Base-by-base conservation (phyloP, 2,888 invertebrate genomes). In the Alloscopus bannaensis region DNA sequence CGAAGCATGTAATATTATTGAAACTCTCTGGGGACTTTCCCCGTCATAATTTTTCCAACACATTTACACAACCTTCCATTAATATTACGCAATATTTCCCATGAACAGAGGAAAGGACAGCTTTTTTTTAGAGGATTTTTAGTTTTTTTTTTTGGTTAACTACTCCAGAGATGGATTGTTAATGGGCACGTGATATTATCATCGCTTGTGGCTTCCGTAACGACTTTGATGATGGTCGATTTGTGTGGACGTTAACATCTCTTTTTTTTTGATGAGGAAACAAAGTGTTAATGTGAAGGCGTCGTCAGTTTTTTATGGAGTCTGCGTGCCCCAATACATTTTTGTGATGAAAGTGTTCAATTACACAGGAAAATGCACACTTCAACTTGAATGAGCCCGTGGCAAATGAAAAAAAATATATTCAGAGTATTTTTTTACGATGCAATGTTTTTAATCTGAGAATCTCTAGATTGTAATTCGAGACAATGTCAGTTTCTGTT, bases 161-260 rank as follows among this genome's bases (percentile, higher is more conserved):
- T 36, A 22, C 18, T 62, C 26, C 20, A 18, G 60, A 75, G 66
- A 68, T 55, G 76, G 76, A 76, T 76, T 76, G 76, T 76, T 76
- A 76, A 76, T 76, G 76, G 76, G 62, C 76, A 76, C 76, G 76
- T 76, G 76, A 76, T 76, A 76, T 76, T 76, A 76, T n/a, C n/a
- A n/a, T 76, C 76, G 76, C 76, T 76, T 66, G 75, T 76, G 75
- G 75, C 68, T 68, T 59, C 26, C 18, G n/a, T 52, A 50, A 76
- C 76, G 76, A 76, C 62, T 76, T 18, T 62, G 52, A n/a, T 69
- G 69, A 76, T 76, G 60, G 76, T 62, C 76, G 76, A 76, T 76
- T 69, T 76, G 68, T n/a, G n/a, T 52, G 68, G 65, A 62, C 62
- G 62, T 60, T 76, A 69, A 76, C 76, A 68, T 76, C 52, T 76